These are phyloP conservation scores for Eledone cirrhosa DNA, from an alignment of 2,888 invertebrate genomes.

Conservation along the genomic window DNA sequence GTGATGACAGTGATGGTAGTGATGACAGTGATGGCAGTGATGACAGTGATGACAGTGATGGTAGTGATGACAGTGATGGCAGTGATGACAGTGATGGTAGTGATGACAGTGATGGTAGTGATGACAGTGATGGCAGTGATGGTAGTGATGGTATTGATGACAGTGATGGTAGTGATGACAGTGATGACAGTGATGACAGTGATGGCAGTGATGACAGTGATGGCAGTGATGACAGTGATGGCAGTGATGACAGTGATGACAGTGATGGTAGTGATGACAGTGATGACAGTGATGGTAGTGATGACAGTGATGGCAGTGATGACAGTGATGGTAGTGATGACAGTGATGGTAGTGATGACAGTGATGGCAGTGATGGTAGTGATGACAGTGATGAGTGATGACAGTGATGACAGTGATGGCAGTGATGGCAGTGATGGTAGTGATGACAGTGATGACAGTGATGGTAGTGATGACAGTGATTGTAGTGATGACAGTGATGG, in stretches of 20 bases:
- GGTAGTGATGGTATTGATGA: no score
- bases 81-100: neutral
- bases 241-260: neutral
- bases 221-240: constrained; percentile 17
- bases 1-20: constrained; percentile 13
- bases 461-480: constrained; percentile 9
- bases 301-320: neutral
- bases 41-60: constrained; percentile 21
- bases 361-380: neutral
- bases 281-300: constrained; percentile 14
- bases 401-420: neutral
- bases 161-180: no score
- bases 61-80: neutral
- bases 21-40: constrained; percentile 19
- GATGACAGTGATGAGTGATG: no score
- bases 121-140: constrained; percentile 4
- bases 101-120: constrained; percentile 8
- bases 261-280: neutral
- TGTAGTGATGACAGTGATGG: no score
- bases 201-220: constrained; percentile 4
- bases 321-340: constrained; percentile 17
- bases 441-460: constrained; percentile 10
- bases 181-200: constrained; percentile 16
- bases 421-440: neutral
- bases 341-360: neutral